Percentiles rank a stretch among this genome's conserved stretches.
Evolutionary conservation across 2,113 vertebrate genomes (phyloP).

Genomic region (Anguilla japonica): DNA sequence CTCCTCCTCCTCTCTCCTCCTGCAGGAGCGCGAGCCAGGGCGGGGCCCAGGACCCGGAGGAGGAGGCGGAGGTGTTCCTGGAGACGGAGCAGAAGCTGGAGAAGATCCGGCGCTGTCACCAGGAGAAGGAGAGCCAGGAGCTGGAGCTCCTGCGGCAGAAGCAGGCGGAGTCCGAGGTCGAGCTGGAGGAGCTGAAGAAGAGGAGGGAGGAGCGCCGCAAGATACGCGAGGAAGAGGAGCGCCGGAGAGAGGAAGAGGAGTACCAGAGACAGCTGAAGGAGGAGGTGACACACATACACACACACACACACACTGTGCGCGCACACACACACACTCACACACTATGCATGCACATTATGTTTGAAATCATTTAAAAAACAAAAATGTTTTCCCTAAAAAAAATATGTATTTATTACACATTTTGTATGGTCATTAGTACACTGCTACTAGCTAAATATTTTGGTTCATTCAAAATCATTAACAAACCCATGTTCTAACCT

Average conservation of each 20-base stretch:
- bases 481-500: too few relatives aligned
- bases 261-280: conserved; percentile 57
- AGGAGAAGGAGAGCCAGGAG: conserved; percentile 66
- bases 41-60: conserved; percentile 30
- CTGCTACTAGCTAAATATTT: too few relatives aligned
- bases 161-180: conserved; percentile 61
- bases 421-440: too few relatives aligned
- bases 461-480: too few relatives aligned
- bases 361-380: too few relatives aligned
- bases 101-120: conserved; percentile 65
- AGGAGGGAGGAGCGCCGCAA: conserved; percentile 61
- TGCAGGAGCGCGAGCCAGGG: conserved; percentile 41
- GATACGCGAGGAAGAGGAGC: conserved; percentile 60
- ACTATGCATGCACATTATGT: too few relatives aligned
- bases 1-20: neutral
- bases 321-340: neutral
- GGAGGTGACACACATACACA: conserved; percentile 64
- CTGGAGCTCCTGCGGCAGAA: conserved; percentile 57
- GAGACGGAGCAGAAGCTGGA: conserved; percentile 71
- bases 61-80: conserved; percentile 47
- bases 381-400: too few relatives aligned
- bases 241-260: conserved; percentile 60
- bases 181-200: conserved; percentile 71
- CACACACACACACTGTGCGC: neutral
- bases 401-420: too few relatives aligned